Base-by-base conservation (phyloP, 2,113 vertebrate species). In the Oxyruncus cristatus region DNA sequence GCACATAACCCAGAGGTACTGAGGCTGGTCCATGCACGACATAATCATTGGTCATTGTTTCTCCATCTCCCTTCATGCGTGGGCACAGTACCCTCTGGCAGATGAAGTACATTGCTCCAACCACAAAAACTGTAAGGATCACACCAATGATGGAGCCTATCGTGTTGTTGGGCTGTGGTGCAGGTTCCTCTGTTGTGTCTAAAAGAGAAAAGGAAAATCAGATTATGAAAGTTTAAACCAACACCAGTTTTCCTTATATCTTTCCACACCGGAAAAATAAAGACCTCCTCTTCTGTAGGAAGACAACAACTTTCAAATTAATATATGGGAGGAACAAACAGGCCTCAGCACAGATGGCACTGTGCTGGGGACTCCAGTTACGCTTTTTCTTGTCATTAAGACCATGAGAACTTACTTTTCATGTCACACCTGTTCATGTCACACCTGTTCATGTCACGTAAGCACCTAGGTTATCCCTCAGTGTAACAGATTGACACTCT, bases 11-110 rank as follows among this genome's bases (percentile, higher is more conserved):
- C 79, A 99, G 98, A 2, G 99, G 99, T 21, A 99, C 99, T 3
- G 99, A 98, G 6, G 99, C 98, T 12, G 99, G 98, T 14, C 99
- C 99, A 1, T 99, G 99, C 21, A 99, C 99, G 76, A 99, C 99
- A 0, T 99, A 99, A 95, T 99, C 99, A 3, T 99, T 99, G 93
- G 99, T 98, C 97, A 99, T 99, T 15, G 99, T 99, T 94, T 99
- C 99, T 5, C 98, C 98, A 17, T 99, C 99, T 3, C 99, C 99
- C 93, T 99, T 99, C 99, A 99, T 99, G 96, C 99, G 99, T 6
- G 99, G 99, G 94, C 99, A 99, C 89, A 99, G 97, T 85, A 99
- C 99, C 10, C 99, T 98, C 98, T 99, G 99, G 92, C 99, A 99
- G 93, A 99, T 98, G 11, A 99, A 99, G 90, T 99, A 99, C 89